Evolutionary conservation across 2,113 vertebrate genomes (phyloP).

Genomic region (Malurus alboscapulatus): DNA sequence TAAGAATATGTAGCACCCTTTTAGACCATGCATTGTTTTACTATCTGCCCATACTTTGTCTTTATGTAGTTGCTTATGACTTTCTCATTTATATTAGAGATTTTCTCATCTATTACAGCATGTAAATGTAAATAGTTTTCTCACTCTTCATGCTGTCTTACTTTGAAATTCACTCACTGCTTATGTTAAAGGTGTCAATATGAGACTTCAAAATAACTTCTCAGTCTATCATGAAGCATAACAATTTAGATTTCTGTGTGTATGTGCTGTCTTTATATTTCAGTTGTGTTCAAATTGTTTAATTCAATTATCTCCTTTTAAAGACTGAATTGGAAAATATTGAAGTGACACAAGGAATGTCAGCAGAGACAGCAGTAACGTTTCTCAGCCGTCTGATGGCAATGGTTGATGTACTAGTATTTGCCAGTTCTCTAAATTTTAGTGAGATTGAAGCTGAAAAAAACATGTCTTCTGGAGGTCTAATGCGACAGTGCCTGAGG

Average conservation of each 20-base stretch:
- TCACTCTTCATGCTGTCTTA: background rate
- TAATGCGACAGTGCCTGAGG: slow-evolving; percentile 96
- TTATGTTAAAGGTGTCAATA: background rate
- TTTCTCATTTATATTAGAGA: background rate
- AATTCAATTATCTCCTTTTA: slow-evolving; percentile 67
- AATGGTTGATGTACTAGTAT: slow-evolving; percentile 96
- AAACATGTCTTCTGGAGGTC: slow-evolving; percentile 97
- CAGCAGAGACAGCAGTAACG: slow-evolving; percentile 91
- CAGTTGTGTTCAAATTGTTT: slow-evolving; percentile 34
- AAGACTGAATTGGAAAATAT: slow-evolving; percentile 93
- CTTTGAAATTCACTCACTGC: slow-evolving; percentile 1
- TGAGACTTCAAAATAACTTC: background rate
- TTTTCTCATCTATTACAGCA: background rate
- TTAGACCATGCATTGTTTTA: background rate
- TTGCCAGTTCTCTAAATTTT: slow-evolving; percentile 97
- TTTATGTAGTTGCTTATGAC: background rate
- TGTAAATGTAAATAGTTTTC: slow-evolving; percentile 1
- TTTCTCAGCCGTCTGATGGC: slow-evolving; percentile 97
- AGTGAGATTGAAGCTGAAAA: slow-evolving; percentile 98
- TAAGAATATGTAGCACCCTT: background rate
- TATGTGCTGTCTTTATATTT: slow-evolving; percentile 9
- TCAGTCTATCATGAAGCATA: background rate
- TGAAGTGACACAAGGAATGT: slow-evolving; percentile 97
- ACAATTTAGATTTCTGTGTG: background rate
- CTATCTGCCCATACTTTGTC: background rate